These are phyloP conservation scores for Premnoplex brunnescens DNA, from an alignment of 2,797 vertebrate species.

Conservation along the genomic window DNA sequence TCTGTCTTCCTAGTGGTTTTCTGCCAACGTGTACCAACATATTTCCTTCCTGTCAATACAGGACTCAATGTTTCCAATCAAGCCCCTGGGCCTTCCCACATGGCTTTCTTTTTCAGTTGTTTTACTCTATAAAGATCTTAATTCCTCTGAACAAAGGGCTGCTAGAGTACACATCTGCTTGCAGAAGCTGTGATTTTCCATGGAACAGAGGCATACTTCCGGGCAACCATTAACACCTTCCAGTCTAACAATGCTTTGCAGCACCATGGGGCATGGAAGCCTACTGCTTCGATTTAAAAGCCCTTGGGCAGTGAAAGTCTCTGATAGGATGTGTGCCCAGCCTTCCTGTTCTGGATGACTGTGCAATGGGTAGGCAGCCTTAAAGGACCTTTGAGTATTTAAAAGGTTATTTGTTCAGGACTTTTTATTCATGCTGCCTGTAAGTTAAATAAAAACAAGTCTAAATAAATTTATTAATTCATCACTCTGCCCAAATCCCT, in stretches of 20 bases:
- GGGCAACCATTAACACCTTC: constrained; percentile 43
- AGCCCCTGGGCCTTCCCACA: constrained; percentile 34
- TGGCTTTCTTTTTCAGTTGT: constrained; percentile 20
- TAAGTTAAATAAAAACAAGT: neutral
- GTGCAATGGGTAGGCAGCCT: neutral
- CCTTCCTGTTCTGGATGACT: neutral
- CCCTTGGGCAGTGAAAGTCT: constrained; percentile 16
- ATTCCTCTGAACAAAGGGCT: neutral
- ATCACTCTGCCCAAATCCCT: neutral
- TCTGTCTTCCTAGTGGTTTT: constrained; percentile 30
- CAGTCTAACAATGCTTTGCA: neutral
- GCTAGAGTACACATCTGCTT: neutral
- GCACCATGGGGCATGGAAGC: constrained; percentile 5
- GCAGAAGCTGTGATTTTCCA: neutral
- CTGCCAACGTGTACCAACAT: neutral
- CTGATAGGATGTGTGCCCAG: neutral
- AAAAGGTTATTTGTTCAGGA: neutral
- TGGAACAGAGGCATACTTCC: neutral
- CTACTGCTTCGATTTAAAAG: neutral
- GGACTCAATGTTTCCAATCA: constrained; percentile 26
- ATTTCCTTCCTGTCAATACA: constrained; percentile 15
- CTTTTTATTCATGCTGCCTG: neutral
- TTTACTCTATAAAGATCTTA: constrained; percentile 45
- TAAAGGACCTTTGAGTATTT: neutral
- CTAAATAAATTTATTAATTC: neutral